These are phyloP conservation scores for Dolichotis patagonum DNA, from an alignment of 2,113 vertebrate species.

Conservation along the genomic window DNA sequence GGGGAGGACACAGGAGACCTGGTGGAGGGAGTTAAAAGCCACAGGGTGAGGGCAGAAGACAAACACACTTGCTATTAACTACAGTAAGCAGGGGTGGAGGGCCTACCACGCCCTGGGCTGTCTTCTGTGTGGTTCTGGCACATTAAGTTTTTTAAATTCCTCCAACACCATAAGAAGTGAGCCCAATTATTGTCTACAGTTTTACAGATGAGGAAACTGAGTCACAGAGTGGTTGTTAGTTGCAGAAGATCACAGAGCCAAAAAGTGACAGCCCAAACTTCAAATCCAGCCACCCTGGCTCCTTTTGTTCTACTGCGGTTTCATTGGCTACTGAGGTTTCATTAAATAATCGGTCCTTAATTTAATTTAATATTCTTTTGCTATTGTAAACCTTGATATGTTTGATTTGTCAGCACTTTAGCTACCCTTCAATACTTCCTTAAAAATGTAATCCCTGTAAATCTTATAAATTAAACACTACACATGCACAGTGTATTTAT, in stretches of 20 bases:
- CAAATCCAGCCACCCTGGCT: background rate
- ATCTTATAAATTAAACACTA: slow-evolving; percentile 26
- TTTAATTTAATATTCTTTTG: slow-evolving; percentile 40
- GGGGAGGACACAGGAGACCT: background rate
- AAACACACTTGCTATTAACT: background rate
- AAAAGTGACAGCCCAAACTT: background rate
- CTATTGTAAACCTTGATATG: slow-evolving; percentile 49
- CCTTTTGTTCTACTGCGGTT: background rate
- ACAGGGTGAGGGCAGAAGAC: background rate
- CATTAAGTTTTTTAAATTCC: background rate
- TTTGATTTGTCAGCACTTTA: slow-evolving; percentile 37
- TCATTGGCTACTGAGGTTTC: background rate
- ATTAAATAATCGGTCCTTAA: background rate
- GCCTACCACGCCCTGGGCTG: background rate
- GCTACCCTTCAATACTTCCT: background rate
- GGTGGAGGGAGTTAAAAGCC: background rate
- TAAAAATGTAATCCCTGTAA: slow-evolving; percentile 23
- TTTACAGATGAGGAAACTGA: slow-evolving; percentile 28
- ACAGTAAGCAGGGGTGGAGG: background rate
- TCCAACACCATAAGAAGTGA: background rate
- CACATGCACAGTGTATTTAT: background rate
- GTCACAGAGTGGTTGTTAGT: background rate
- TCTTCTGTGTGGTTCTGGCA: background rate
- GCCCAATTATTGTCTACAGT: background rate
- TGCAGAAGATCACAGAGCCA: background rate